Base-by-base conservation (phyloP, 2,113 vertebrate species). In the Ophiodon elongatus region DNA sequence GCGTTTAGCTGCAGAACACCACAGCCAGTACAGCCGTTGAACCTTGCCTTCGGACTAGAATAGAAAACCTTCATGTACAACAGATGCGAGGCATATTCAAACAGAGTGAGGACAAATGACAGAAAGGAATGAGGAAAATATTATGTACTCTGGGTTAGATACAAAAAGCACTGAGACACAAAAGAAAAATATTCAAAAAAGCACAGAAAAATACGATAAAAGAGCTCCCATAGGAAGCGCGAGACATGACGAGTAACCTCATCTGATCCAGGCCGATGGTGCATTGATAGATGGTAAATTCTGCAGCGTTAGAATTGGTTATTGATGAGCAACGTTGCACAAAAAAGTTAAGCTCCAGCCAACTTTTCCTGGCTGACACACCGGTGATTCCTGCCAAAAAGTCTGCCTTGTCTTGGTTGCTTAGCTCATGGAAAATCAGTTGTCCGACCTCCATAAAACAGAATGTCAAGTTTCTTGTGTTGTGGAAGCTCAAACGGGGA, bases 241-340 rank as follows among this genome's bases (percentile, higher is more conserved):
- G 7, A 37, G 63, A 79, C 41, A 29, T 45, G 23, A 66, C 66
- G 23, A 15, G 23, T 14, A 13, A 50, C 52, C 29, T 66, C 68
- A 19, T 37, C 21, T 11, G 47, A 67, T 63, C 54, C 39, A 6
- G 59, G 35, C 39, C 23, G 62, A 29, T 64, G 45, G 43, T 56
- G 87, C 75, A 13, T 7, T 78, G 87, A 88, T 84, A 29, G 79
- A 84, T 74, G 67, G 33, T 63, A 47, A 66, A 62, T 56, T 80
- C 68, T 73, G 78, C 82, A 72, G 52, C 5, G 69, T 54, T 80
- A 67, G 67, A 82, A 83, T 76, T 56, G 67, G 84, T 87, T 90
- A 91, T 90, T 89, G 85, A 88, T 86, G 82, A 91, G 80, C 77
- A 78, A 80, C 50, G 81, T 35, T 80, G 74, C 79, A 82, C 57